A percentile compares a stretch with the other conserved stretches of the same genome.
Evolutionary conservation across 2,113 vertebrate species (phyloP).

Genomic region (Lepidothrix coronata): DNA sequence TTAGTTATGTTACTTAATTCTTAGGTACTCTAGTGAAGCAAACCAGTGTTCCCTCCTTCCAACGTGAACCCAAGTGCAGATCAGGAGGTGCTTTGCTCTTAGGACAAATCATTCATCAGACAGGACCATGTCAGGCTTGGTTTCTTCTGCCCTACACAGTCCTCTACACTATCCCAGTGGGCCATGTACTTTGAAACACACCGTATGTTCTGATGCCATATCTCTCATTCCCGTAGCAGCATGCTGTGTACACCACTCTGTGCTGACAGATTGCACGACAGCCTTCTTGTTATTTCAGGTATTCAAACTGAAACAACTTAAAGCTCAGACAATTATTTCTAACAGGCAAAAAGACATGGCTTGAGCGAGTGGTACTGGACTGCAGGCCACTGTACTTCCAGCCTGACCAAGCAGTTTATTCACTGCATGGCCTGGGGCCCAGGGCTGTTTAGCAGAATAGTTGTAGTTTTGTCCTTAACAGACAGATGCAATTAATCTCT

Average conservation of each 20-base stretch:
- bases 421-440: not conserved
- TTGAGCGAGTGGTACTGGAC: not conserved
- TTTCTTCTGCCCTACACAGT: conserved; percentile 6
- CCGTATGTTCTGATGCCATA: not conserved
- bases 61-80: not conserved
- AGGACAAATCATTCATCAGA: not conserved
- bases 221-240: not conserved
- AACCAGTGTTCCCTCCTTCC: not conserved
- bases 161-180: not conserved
- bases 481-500: not conserved
- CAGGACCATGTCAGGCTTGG: not conserved
- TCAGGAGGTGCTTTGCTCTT: not conserved
- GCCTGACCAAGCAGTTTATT: not conserved
- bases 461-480: not conserved
- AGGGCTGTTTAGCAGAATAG: not conserved
- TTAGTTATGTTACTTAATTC: not conserved
- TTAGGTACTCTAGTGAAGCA: not conserved
- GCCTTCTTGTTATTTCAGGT: conserved; percentile 30
- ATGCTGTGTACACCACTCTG: not conserved
- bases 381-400: not conserved
- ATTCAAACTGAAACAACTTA: not conserved
- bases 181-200: not conserved
- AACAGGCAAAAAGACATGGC: not conserved
- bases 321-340: not conserved
- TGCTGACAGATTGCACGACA: not conserved